Evolutionary conservation across 2,888 invertebrate genomes (phyloP).

Genomic region (Netelia virgata): DNA sequence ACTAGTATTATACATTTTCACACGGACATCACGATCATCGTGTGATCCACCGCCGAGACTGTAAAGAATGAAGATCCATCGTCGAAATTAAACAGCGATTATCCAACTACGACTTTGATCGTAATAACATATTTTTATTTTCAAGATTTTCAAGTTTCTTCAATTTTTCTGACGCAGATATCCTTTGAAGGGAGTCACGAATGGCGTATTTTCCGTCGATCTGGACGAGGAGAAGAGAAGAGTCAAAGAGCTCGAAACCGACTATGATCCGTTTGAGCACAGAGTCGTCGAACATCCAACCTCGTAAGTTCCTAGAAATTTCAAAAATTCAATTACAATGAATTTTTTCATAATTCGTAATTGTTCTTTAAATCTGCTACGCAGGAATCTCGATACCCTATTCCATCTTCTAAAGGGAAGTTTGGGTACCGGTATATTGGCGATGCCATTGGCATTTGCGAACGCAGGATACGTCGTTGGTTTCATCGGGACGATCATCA

Average conservation of each 20-base stretch:
- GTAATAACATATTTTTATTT: background rate
- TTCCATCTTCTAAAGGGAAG: conserved; percentile 95
- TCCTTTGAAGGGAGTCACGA: conserved; percentile 73
- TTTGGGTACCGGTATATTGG: conserved; percentile 96
- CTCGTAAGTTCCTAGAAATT: conserved; percentile 86
- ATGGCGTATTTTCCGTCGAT: conserved; percentile 83
- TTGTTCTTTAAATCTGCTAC: conserved; percentile 71
- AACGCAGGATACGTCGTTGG: conserved; percentile 94
- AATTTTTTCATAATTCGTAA: background rate
- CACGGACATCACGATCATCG: background rate
- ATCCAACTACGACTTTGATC: too few species aligned
- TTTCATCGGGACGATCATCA: conserved; percentile 91
- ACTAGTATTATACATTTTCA: background rate
- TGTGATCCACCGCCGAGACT: background rate
- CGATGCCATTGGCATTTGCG: conserved; percentile 95
- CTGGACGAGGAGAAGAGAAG: conserved; percentile 85
- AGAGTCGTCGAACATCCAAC: conserved; percentile 90
- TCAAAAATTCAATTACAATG: conserved; percentile 73
- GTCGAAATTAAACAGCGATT: too few species aligned
- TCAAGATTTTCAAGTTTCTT: background rate
- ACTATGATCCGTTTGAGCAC: conserved; percentile 90
- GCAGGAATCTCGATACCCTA: conserved; percentile 92
- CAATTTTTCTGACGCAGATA: conserved; percentile 70
- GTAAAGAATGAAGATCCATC: background rate
- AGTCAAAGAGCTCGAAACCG: conserved; percentile 84